A percentile compares a stretch with the other conserved stretches of the same genome.
phyloP scores from a whole-genome alignment of 2,888 invertebrate genomes.

The Yponomeuta sedellus region DNA sequence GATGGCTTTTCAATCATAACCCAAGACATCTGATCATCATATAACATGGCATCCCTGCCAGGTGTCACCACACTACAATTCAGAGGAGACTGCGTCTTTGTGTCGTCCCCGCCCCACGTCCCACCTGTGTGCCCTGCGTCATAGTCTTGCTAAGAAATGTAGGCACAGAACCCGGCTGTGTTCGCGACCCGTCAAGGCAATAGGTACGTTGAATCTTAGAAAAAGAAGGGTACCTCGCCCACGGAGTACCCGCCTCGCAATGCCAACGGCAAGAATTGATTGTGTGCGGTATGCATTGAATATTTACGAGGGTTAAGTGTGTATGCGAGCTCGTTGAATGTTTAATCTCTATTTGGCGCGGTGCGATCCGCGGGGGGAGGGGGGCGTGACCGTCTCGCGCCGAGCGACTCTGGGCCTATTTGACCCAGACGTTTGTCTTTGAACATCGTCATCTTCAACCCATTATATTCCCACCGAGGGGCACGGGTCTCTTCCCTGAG shows the following conservation, averaged over 20 bases:
- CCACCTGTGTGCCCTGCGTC: too few relatives aligned
- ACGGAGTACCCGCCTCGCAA: not conserved
- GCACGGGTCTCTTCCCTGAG: too few relatives aligned
- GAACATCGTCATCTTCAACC: too few relatives aligned
- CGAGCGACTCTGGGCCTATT: not conserved
- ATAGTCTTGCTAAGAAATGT: too few relatives aligned
- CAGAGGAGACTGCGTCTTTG: too few relatives aligned
- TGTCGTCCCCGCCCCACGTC: too few relatives aligned
- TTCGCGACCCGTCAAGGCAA: not conserved
- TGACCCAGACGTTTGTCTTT: not conserved
- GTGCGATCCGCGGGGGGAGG: slow-evolving; percentile 24
- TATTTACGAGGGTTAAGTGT: slow-evolving; percentile 75
- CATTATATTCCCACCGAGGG: too few relatives aligned
- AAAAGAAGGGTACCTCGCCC: not conserved
- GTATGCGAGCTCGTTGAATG: slow-evolving; percentile 72
- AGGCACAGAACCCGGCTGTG: too few relatives aligned
- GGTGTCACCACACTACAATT: too few relatives aligned
- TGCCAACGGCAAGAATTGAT: slow-evolving; percentile 58
- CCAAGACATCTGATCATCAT: too few relatives aligned
- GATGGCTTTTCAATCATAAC: too few relatives aligned
- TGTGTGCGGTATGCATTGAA: slow-evolving; percentile 66
- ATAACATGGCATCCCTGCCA: too few relatives aligned
- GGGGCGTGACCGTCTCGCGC: not conserved
- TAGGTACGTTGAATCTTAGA: not conserved
- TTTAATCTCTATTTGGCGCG: slow-evolving; percentile 66